These are phyloP conservation scores for Pinna nobilis DNA, from an alignment of 1,140 invertebrate genomes.

Conservation along the genomic window DNA sequence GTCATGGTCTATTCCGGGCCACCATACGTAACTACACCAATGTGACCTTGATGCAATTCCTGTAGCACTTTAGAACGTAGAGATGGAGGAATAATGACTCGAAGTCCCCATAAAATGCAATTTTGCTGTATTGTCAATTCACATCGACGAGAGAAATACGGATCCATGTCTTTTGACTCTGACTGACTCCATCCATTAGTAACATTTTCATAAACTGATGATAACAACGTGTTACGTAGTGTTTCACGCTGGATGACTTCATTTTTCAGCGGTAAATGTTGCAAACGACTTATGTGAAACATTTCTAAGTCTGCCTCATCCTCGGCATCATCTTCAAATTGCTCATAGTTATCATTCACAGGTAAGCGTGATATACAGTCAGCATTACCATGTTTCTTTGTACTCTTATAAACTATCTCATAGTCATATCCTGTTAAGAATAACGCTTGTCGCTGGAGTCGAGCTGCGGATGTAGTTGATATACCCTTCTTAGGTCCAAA, in stretches of 20 bases:
- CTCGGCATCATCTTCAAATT: too few species aligned
- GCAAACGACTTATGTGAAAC: background rate
- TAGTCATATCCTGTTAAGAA: conserved; percentile 67
- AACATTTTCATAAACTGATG: conserved; percentile 7
- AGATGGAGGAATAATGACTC: conserved; percentile 27
- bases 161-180: conserved; percentile 6
- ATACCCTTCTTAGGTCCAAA: conserved; percentile 49
- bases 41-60: conserved; percentile 75
- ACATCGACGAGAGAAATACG: conserved; percentile 8
- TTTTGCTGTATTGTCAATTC: conserved; percentile 36
- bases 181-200: background rate
- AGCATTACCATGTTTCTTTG: conserved; percentile 61
- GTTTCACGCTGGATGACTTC: background rate
- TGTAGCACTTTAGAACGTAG: conserved; percentile 1
- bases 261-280: conserved; percentile 3
- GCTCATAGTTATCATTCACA: too few species aligned
- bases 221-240: conserved; percentile 13
- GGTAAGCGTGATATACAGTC: conserved; percentile 48
- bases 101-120: conserved; percentile 34
- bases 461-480: conserved; percentile 53
- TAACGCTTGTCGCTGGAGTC: conserved; percentile 72
- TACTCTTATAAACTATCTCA: conserved; percentile 63
- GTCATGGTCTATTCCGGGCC: conserved; percentile 75
- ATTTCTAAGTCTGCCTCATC: background rate
- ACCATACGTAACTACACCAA: conserved; percentile 78